Evolutionary conservation across 2,888 invertebrate genomes (phyloP).

Genomic region (Campoplex nolae): DNA sequence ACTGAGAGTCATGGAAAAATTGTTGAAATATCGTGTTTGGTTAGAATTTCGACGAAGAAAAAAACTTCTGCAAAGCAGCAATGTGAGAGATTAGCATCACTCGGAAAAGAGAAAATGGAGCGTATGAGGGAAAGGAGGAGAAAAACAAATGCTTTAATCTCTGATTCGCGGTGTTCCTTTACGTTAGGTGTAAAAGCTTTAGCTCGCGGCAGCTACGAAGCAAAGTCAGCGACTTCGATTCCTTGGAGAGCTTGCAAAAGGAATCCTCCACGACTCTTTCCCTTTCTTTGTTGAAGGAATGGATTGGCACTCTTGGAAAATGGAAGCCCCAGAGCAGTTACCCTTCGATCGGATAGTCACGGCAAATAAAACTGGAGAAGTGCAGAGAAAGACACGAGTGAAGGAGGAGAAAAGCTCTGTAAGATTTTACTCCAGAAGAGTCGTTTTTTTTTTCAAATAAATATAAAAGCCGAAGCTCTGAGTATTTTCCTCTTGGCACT

Average conservation of each 20-base stretch:
- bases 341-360: constrained; percentile 13
- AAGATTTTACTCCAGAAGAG: background rate
- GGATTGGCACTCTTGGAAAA: constrained; percentile 53
- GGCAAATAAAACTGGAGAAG: constrained; percentile 7
- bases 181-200: constrained; percentile 33
- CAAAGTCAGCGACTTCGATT: constrained; percentile 66
- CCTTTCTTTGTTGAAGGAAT: constrained; percentile 33
- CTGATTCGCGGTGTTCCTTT: constrained; percentile 35
- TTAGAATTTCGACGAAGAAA: background rate
- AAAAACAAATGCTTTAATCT: constrained; percentile 60
- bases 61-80: constrained; percentile 3
- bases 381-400: background rate
- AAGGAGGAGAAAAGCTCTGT: constrained; percentile 9
- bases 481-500: constrained; percentile 38
- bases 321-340: constrained; percentile 54
- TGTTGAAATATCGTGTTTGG: background rate
- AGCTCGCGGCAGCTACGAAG: constrained; percentile 50
- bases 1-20: background rate
- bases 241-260: constrained; percentile 58
- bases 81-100: constrained; percentile 31
- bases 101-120: constrained; percentile 13
- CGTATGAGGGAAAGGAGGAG: constrained; percentile 35
- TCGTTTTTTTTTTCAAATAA: constrained; percentile 41
- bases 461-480: constrained; percentile 33
- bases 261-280: constrained; percentile 33